A percentile compares a stretch with the other conserved stretches of the same genome.
Evolutionary conservation across 2,797 vertebrate species (phyloP).

Genomic region (Taenioides sp.): DNA sequence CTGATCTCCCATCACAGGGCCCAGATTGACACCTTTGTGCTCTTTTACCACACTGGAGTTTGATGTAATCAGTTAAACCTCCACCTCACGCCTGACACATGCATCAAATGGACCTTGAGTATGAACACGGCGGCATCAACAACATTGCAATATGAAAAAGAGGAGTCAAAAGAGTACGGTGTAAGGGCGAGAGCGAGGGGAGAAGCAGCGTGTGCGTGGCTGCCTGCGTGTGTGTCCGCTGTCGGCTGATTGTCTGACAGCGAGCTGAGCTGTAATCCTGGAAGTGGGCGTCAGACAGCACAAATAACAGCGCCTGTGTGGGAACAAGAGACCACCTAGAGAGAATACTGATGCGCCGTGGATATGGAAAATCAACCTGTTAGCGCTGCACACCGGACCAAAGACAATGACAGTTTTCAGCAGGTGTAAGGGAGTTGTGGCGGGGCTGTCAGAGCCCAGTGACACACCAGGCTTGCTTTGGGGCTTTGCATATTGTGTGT

Average conservation of each 20-base stretch:
- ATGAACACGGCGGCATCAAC: slow-evolving; percentile 72
- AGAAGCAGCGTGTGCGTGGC: slow-evolving; percentile 24
- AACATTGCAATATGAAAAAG: slow-evolving; percentile 73
- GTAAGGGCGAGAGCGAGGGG: slow-evolving; percentile 31
- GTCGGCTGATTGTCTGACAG: slow-evolving; percentile 38
- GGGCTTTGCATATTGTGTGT: slow-evolving; percentile 15
- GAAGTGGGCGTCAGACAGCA: slow-evolving; percentile 40
- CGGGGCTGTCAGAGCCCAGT: slow-evolving; percentile 41
- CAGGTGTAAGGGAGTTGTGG: slow-evolving; percentile 27
- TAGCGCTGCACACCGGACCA: slow-evolving; percentile 26
- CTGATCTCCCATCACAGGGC: slow-evolving; percentile 81
- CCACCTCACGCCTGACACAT: slow-evolving; percentile 75
- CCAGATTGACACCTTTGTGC: slow-evolving; percentile 78
- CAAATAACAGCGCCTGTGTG: slow-evolving; percentile 33
- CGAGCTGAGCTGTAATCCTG: slow-evolving; percentile 30
- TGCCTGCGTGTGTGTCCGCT: slow-evolving; percentile 30
- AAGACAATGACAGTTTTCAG: slow-evolving; percentile 33
- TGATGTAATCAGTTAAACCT: slow-evolving; percentile 82
- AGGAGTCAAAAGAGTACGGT: slow-evolving; percentile 67
- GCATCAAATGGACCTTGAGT: slow-evolving; percentile 75
- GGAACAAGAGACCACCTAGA: slow-evolving; percentile 29
- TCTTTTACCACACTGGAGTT: slow-evolving; percentile 80
- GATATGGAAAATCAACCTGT: slow-evolving; percentile 29
- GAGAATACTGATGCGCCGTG: slow-evolving; percentile 17
- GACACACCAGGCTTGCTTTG: slow-evolving; percentile 28